Conservation (phyloP, 2,888 invertebrate species). For the Terebella lapidaria region DNA sequence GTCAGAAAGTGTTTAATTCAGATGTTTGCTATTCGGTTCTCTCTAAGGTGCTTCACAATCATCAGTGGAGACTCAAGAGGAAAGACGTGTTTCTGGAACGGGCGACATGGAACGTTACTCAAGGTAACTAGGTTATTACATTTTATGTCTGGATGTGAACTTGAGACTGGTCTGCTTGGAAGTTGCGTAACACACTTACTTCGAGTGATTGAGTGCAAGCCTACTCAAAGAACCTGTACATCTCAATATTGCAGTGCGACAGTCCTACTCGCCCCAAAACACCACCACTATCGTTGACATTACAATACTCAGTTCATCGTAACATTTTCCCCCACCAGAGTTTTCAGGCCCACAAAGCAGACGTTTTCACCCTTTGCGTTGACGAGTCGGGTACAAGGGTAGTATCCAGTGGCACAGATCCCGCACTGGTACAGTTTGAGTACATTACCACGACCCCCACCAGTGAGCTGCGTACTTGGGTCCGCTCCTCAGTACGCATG, state of each 20-base stretch:
- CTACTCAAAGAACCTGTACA: too few relatives aligned
- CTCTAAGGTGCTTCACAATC: constrained; percentile 68
- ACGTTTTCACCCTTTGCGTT: constrained; percentile 71
- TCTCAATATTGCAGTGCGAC: too few relatives aligned
- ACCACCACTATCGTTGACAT: neutral
- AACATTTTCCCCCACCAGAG: constrained; percentile 31
- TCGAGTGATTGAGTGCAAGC: too few relatives aligned
- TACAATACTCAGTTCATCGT: neutral
- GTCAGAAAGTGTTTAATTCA: too few relatives aligned
- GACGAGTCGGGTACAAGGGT: constrained; percentile 40
- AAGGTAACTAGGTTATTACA: constrained; percentile 59
- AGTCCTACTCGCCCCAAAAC: too few relatives aligned
- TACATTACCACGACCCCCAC: constrained; percentile 59
- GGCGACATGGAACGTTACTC: constrained; percentile 70
- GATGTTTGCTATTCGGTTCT: too few relatives aligned
- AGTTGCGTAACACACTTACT: too few relatives aligned
- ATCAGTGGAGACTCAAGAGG: constrained; percentile 85
- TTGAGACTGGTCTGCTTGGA: too few relatives aligned
- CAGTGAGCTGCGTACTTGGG: constrained; percentile 64
- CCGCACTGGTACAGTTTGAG: constrained; percentile 69
- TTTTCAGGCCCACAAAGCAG: constrained; percentile 74
- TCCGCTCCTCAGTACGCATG: constrained; percentile 71
- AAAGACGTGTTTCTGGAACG: constrained; percentile 82
- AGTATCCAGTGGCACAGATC: constrained; percentile 63
- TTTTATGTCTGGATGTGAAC: too few relatives aligned